Evolutionary conservation across 2,888 invertebrate species (phyloP).

Genomic region (Pheosia gnoma): DNA sequence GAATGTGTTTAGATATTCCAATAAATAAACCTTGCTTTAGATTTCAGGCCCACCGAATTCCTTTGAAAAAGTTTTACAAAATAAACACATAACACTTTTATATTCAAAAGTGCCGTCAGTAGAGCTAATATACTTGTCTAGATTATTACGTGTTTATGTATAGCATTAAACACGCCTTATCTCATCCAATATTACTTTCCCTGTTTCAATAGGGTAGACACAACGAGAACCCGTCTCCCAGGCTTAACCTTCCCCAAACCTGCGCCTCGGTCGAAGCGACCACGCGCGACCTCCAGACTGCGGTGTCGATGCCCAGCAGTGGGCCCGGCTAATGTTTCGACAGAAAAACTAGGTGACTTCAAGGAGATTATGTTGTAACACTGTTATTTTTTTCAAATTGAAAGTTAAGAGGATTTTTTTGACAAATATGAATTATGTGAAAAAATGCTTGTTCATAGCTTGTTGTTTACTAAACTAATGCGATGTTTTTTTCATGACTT

Average conservation of each 20-base stretch:
- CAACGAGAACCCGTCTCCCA: not conserved
- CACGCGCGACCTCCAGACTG: conserved; percentile 38
- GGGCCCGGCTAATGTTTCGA: conserved; percentile 5
- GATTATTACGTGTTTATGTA: no score
- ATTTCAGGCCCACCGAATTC: no score
- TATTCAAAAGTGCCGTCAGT: no score
- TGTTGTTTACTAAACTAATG: no score
- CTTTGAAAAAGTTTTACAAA: no score
- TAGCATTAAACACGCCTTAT: not conserved
- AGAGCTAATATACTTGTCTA: no score
- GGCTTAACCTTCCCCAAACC: conserved; percentile 22
- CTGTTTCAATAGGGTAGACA: conserved; percentile 1
- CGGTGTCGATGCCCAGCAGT: conserved; percentile 28
- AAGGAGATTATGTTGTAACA: conserved; percentile 16
- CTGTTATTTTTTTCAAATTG: not conserved
- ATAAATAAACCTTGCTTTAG: no score
- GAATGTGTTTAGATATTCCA: no score
- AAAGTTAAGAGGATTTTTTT: not conserved
- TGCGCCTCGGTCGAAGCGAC: conserved; percentile 12
- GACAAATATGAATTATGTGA: no score
- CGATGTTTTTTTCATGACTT: no score
- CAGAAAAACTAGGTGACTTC: conserved; percentile 26
- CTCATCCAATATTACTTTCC: not conserved
- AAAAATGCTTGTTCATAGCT: no score
- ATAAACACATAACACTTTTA: no score